Evolutionary conservation across 2,888 invertebrate genomes (phyloP).

Genomic region (Drosophila paramelanica): DNA sequence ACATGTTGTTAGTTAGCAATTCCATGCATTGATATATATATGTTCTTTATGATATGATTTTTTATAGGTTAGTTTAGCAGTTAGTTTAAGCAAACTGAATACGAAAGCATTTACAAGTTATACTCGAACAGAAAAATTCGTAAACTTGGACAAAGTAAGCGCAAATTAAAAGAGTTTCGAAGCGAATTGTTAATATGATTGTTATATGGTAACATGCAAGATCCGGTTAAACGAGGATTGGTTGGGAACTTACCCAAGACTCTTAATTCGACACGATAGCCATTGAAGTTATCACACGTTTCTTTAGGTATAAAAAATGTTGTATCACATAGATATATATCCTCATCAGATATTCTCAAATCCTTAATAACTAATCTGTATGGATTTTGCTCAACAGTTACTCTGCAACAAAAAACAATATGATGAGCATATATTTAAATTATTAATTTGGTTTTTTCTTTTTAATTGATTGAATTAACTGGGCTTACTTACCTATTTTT

Average conservation of each 20-base stretch:
- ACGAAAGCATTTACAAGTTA: slow-evolving; percentile 42
- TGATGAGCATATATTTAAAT: no score
- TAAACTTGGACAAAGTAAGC: slow-evolving; percentile 39
- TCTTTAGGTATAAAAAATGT: slow-evolving; percentile 91
- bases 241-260: slow-evolving; percentile 87
- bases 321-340: slow-evolving; percentile 91
- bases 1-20: slow-evolving; percentile 38
- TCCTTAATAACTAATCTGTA: slow-evolving; percentile 84
- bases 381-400: slow-evolving; percentile 73
- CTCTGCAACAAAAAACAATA: slow-evolving; percentile 42
- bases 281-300: slow-evolving; percentile 89
- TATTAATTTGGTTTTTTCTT: no score
- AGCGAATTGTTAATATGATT: slow-evolving; percentile 27
- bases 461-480: no score
- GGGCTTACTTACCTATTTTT: slow-evolving; percentile 79
- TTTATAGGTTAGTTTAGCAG: slow-evolving; percentile 52
- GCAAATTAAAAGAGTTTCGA: slow-evolving; percentile 45
- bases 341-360: slow-evolving; percentile 90
- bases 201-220: slow-evolving; percentile 41
- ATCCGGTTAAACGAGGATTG: neutral
- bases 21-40: slow-evolving; percentile 36
- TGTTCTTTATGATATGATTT: slow-evolving; percentile 18
- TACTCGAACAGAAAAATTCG: slow-evolving; percentile 33
- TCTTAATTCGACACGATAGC: slow-evolving; percentile 90
- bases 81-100: slow-evolving; percentile 52